These are phyloP conservation scores for Cylloceria caligata DNA, from an alignment of 2,888 invertebrate genomes.

Conservation along the genomic window DNA sequence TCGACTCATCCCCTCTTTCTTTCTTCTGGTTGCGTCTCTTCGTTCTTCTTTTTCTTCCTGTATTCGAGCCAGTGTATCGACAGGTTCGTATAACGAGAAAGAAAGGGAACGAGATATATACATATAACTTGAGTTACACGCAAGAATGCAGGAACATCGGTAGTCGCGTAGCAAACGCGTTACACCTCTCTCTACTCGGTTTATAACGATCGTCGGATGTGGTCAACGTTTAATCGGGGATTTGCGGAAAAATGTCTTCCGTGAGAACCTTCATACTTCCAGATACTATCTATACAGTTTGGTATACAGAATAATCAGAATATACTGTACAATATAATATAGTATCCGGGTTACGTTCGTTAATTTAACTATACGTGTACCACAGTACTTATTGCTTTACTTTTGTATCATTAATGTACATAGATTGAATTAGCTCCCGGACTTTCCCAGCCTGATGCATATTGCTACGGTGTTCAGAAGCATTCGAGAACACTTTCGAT, in stretches of 20 bases:
- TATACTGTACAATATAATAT: conserved; percentile 31
- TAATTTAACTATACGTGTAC: conserved; percentile 42
- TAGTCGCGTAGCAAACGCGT: conserved; percentile 68
- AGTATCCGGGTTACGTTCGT: conserved; percentile 44
- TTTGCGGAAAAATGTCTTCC: conserved; percentile 83
- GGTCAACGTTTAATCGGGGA: conserved; percentile 82
- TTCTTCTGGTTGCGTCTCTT: conserved; percentile 35
- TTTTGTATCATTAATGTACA: conserved; percentile 61
- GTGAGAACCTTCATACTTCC: conserved; percentile 79
- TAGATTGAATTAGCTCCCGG: conserved; percentile 64
- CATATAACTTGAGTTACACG: conserved; percentile 76
- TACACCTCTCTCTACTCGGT: conserved; percentile 71
- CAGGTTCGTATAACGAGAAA: conserved; percentile 69
- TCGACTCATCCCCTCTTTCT: conserved; percentile 73
- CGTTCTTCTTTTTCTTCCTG: conserved; percentile 59
- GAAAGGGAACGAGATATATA: conserved; percentile 62
- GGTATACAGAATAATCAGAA: conserved; percentile 11
- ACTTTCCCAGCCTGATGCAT: conserved; percentile 60
- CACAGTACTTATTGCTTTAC: conserved; percentile 53
- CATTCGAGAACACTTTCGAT: conserved; percentile 47
- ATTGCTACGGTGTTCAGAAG: not conserved
- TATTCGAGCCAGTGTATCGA: conserved; percentile 64
- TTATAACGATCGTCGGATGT: conserved; percentile 83
- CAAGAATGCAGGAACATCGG: conserved; percentile 79
- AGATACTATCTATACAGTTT: conserved; percentile 22